Evolutionary conservation across 2,113 vertebrate genomes (phyloP), one percentile per base, ranked within the genome.

Genomic region (Archocentrus centrarchus): DNA sequence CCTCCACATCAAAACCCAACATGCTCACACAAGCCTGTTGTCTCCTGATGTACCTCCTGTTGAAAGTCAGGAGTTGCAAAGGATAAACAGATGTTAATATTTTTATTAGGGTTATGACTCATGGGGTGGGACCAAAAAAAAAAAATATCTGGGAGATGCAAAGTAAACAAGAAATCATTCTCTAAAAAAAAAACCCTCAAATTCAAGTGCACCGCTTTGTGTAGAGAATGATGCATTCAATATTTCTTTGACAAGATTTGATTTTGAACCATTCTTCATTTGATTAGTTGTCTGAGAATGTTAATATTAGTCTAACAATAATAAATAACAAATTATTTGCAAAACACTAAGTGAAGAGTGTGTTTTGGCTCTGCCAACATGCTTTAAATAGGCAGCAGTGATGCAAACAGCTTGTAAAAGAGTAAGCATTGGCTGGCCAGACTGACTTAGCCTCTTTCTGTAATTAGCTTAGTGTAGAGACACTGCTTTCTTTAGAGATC

Each of bases 381-480:
- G 61, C 76, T 80, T 44, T 24, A 66, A 77, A 60, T 75, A 76
- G 47, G 17, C 41, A 4, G 7, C 10, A 8, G 27, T 15, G 57
- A 80, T 17, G 9, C 41, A 82, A 63, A 47, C 47, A 3, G 77
- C 39, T 73, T 47, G 60, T 57, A 73, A 81, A 83, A 55, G 79
- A 50, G 30, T 11, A 11, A 44, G 88, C 77, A 63, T 77, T 44
- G 86, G 83, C 78, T 39, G 78, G 82, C 59, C 76, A 81, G 79
- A 50, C 75, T 32, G 77, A 88, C 88, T 39, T 86, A 87, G 57
- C 86, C 82, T 91, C 80, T 75, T 91, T 88, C 80, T 75, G 66
- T 94, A 94, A 94, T 93, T 85, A 87, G 90, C 91, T 93, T 86
- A 91, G 61, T 11, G 60, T 39, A 47, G 75, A 81, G 59, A 82